Evolutionary conservation across 1,140 invertebrate species (phyloP), one percentile per base, ranked within the genome.

Genomic region (Drosophila teissieri): DNA sequence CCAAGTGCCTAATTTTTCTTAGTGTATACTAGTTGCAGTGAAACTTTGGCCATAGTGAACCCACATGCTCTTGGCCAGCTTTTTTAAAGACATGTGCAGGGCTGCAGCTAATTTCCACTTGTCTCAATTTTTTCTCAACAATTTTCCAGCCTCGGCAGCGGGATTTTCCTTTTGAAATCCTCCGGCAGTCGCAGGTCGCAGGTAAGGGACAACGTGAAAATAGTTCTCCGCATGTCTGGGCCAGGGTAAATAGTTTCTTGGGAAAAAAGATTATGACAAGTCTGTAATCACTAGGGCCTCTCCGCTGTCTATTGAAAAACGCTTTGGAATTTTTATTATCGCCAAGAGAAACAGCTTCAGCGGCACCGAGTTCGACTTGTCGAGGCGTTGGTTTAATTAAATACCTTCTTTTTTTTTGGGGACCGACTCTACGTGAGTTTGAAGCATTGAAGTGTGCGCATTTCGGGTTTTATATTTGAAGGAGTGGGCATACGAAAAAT

Each of bases 231-330:
- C 46, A 48, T 63, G 46, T 53, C 51, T 57, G 74, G 36, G 53
- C 48, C 62, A 44, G 53, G 67, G 84, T 88, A 88, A 88, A 88
- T 88, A 89, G 84, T 84, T 88, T 88, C 84, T 64, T 78, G 77
- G 80, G 84, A 88, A 88, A 79, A 80, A 74, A 89, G 80, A 88
- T 88, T 89, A 88, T 88, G 84, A 88, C 84, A 88, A 89, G 76
- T 88, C 80, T 74, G 83, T 89, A 88, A 88, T 88, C 83, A 89
- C 70, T 44, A 48, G 49, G 68, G 60, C 40, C 40, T 39, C 44
- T 53, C 7, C 17, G 15, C 34, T 22, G 62, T 61, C 79, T 88
- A 89, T 86, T 88, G 83, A 89, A 80, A 89, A 89, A 88, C 84
- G 84, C 69, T 88, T 89, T 62, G 84, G 84, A 84, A 88, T 88